Evolutionary conservation across 2,888 invertebrate genomes (phyloP), one percentile per base, ranked within the genome.

Genomic region (Unio pictorum): DNA sequence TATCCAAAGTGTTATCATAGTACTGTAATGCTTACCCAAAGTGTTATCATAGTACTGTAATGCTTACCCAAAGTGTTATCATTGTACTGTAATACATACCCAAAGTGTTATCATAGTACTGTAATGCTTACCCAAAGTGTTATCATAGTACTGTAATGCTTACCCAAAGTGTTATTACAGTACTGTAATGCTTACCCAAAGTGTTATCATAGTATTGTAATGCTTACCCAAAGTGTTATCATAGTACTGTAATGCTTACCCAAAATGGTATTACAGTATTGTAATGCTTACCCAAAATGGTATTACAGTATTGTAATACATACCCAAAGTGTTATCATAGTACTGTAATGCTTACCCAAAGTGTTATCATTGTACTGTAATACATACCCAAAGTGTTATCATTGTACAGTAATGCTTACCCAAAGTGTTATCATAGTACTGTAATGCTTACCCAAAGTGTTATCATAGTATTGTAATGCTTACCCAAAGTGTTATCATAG

Each of bases 141-240:
- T 94, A 90, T 99, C 98, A 89, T 95, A 99, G 91, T 94, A 98
- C 8, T 34, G 34, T 34, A 30, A 57, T 60, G 82, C 88, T 83
- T 82, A 92, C 91, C 86, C 86, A 90, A 99, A 99, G 85, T 96
- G 94, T 1, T 94, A 90, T 99, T 98, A 89, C 95, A 99, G 91
- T 94, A 98, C 8, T 34, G 34, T 34, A 30, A 57, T 60, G 82
- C 88, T 83, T 82, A 92, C 91, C 86, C 86, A 90, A 99, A 99
- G 85, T 96, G 94, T 1, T 94, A 90, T 99, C 98, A 89, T 95
- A 99, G 91, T 94, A 98, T 0, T 34, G 34, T n/a, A n/a, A n/a
- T n/a, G n/a, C n/a, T n/a, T n/a, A n/a, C n/a, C n/a, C 86, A 90
- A 99, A 99, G 85, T 96, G 94, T 1, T 94, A 90, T 99, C 98